Conservation (phyloP, 2,113 vertebrate species). For the Onychorhynchus coronatus region DNA sequence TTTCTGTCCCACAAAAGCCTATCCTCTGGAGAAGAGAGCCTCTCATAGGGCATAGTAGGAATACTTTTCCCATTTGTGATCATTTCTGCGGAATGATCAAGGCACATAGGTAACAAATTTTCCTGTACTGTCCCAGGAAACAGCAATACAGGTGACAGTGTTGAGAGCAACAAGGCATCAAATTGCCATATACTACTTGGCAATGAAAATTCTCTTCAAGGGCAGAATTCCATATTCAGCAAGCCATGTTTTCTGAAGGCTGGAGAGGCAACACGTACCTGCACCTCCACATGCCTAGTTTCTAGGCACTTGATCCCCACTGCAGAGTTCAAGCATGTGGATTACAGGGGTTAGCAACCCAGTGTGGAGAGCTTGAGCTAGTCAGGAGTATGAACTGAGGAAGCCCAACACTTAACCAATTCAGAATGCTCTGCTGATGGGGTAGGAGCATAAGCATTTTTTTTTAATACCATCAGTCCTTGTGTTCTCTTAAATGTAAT, state of each 20-base stretch:
- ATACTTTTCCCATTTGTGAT: background rate
- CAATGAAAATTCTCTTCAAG: background rate
- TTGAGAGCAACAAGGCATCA: background rate
- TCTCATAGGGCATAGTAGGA: background rate
- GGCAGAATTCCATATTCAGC: background rate
- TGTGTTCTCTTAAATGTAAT: background rate
- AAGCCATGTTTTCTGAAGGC: background rate
- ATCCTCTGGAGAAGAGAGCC: background rate
- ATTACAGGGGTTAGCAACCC: background rate
- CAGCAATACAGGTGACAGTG: background rate
- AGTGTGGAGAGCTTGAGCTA: background rate
- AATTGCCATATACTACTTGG: background rate
- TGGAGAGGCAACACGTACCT: background rate
- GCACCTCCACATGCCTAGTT: accelerated
- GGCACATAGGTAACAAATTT: background rate
- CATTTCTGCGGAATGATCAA: background rate
- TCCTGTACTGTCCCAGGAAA: background rate
- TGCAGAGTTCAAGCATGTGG: background rate
- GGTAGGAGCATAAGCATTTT: background rate
- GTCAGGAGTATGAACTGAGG: background rate
- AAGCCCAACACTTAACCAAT: background rate
- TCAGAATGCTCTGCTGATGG: background rate
- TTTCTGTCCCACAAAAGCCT: background rate
- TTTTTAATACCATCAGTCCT: background rate
- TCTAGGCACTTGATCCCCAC: background rate